Conservation (phyloP, 2,113 vertebrate genomes). For the Archocentrus centrarchus region DNA sequence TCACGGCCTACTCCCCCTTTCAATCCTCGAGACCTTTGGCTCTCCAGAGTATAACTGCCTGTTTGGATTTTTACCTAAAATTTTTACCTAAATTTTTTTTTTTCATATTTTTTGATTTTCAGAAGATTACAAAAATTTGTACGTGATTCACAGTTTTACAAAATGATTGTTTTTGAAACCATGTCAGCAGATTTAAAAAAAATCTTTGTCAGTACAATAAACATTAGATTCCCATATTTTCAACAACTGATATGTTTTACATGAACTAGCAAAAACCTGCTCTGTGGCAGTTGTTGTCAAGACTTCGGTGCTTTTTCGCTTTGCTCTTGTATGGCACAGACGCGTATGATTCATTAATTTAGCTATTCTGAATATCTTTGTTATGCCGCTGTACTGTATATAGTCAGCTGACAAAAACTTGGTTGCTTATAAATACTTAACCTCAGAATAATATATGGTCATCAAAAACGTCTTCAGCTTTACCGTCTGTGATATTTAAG, state of each 20-base stretch:
- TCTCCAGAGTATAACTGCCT: slow-evolving; percentile 7
- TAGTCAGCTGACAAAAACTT: not conserved
- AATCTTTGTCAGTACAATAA: not conserved
- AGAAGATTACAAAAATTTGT: not conserved
- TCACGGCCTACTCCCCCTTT: slow-evolving; percentile 4
- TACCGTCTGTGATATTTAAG: not conserved
- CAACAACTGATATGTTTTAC: not conserved
- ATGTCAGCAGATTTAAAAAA: not conserved
- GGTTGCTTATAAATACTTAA: too few species aligned
- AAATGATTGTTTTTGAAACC: slow-evolving; percentile 2
- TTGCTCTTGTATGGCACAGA: not conserved
- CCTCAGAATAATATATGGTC: too few species aligned
- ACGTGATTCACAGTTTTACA: not conserved
- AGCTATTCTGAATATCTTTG: not conserved
- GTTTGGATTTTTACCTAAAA: not conserved
- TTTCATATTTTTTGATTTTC: not conserved
- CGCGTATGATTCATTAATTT: not conserved
- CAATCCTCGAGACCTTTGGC: slow-evolving; percentile 18
- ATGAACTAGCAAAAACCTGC: not conserved
- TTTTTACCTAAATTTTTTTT: not conserved
- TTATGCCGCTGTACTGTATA: not conserved
- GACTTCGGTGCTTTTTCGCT: not conserved
- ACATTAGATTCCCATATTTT: not conserved
- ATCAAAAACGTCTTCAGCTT: too few species aligned
- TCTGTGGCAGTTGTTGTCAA: not conserved